These are phyloP conservation scores for Drosophila eohydei DNA, from an alignment of 2,888 invertebrate species.

Conservation along the genomic window DNA sequence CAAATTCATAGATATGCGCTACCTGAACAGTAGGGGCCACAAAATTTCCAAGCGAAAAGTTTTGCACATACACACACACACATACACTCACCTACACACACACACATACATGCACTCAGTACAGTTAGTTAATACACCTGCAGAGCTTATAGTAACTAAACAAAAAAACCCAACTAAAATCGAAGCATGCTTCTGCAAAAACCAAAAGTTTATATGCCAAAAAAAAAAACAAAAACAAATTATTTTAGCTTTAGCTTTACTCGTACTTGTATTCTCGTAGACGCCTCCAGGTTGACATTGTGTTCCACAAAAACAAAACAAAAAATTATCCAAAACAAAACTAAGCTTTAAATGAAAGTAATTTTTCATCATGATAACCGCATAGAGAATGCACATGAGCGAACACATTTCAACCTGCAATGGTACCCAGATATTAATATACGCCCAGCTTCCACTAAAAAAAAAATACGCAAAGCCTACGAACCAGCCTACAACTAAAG, in stretches of 20 bases:
- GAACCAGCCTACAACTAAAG: conserved; percentile 38
- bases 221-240: conserved; percentile 16
- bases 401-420: conserved; percentile 80
- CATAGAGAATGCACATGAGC: conserved; percentile 57
- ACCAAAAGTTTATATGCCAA: conserved; percentile 31
- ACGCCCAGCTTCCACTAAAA: conserved; percentile 83
- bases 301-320: conserved; percentile 55
- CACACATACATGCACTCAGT: conserved; percentile 31
- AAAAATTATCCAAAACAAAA: conserved; percentile 22
- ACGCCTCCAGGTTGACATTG: conserved; percentile 75
- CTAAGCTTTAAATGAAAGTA: conserved; percentile 5
- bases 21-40: conserved; percentile 66
- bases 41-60: conserved; percentile 58
- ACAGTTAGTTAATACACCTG: conserved; percentile 39
- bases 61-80: conserved; percentile 29
- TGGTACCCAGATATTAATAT: conserved; percentile 84
- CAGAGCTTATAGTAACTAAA: conserved; percentile 34
- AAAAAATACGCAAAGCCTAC: conserved; percentile 42
- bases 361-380: conserved; percentile 39
- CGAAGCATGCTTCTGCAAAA: conserved; percentile 74
- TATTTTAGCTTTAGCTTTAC: conserved; percentile 61
- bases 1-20: conserved; percentile 83
- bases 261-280: conserved; percentile 57
- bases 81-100: conserved; percentile 7
- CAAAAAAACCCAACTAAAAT: conserved; percentile 42